phyloP scores from a whole-genome alignment of 2,888 invertebrate species.

The Lepidocyrtinus sp. region DNA sequence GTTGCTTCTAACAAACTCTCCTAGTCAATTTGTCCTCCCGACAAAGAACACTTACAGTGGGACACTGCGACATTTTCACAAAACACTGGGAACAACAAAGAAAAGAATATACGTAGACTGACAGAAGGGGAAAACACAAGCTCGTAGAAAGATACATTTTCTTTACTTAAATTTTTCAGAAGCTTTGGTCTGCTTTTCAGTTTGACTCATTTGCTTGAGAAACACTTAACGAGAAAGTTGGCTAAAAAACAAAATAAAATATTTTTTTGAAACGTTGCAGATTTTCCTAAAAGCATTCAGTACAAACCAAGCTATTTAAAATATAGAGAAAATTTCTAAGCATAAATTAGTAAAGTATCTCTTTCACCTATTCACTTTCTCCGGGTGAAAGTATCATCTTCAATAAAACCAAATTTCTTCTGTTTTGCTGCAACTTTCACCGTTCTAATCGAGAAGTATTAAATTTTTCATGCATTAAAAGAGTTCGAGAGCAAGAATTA shows the following conservation, averaged over 20 bases:
- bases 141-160: background rate
- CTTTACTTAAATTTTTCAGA: background rate
- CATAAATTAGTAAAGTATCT: too few species aligned
- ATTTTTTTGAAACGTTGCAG: too few species aligned
- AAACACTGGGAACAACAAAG: constrained; percentile 1
- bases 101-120: constrained; percentile 11
- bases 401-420: background rate
- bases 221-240: background rate
- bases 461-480: too few species aligned
- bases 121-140: background rate
- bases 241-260: background rate
- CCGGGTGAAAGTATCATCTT: too few species aligned
- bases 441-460: background rate
- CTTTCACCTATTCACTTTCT: too few species aligned
- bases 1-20: constrained; percentile 54
- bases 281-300: too few species aligned
- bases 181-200: background rate
- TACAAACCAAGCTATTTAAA: background rate
- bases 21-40: constrained; percentile 48
- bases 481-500: too few species aligned
- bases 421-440: background rate
- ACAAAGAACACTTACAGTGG: background rate
- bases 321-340: background rate
- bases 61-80: background rate
- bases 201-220: background rate